phyloP scores from a whole-genome alignment of 2,888 invertebrate species.

The Labia minor region DNA sequence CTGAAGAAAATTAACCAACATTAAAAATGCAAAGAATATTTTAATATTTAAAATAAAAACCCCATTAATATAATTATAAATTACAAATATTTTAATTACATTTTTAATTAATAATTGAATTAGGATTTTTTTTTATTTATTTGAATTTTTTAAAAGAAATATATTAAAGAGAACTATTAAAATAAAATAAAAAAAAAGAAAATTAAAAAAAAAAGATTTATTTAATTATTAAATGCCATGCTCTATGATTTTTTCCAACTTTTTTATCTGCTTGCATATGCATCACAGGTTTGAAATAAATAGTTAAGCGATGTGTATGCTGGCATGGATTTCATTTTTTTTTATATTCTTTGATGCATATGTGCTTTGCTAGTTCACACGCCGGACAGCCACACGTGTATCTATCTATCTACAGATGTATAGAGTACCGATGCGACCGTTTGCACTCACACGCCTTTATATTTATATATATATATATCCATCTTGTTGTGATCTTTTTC shows the following conservation, averaged over 20 bases:
- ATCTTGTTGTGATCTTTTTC: constrained; percentile 6
- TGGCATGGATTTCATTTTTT: background rate
- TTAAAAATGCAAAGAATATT: too few species aligned
- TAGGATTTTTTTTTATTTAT: too few species aligned
- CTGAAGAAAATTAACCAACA: too few species aligned
- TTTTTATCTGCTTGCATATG: background rate
- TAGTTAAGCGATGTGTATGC: background rate
- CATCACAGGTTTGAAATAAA: background rate
- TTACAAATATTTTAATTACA: too few species aligned
- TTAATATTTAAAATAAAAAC: too few species aligned
- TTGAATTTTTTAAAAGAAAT: too few species aligned
- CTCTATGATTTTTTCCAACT: too few species aligned
- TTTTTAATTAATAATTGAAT: too few species aligned
- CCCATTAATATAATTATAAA: too few species aligned
- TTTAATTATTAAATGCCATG: background rate
- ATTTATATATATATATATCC: constrained; percentile 1
- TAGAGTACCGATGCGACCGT: background rate
- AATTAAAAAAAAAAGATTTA: background rate
- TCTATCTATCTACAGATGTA: constrained; percentile 3
- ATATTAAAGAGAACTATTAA: too few species aligned
- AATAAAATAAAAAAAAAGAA: too few species aligned
- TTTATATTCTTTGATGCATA: background rate
- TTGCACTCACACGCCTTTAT: constrained; percentile 5
- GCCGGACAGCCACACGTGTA: background rate
- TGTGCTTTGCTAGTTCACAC: background rate